phyloP scores from a whole-genome alignment of 2,113 vertebrate species.

The Galemys pyrenaicus region DNA sequence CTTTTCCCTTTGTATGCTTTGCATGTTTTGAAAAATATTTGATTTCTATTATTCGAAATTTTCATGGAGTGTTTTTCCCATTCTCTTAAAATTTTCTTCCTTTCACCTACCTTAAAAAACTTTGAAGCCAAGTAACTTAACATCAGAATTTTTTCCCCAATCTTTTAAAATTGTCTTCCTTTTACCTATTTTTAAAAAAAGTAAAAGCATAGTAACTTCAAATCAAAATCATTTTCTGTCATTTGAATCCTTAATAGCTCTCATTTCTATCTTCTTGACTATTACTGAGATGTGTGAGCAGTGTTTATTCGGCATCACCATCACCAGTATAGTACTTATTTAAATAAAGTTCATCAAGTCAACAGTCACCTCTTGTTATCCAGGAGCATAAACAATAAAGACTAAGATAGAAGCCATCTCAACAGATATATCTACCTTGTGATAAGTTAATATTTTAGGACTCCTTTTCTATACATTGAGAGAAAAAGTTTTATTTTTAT shows the following conservation, averaged over 20 bases:
- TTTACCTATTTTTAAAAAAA: background rate
- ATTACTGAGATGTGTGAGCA: background rate
- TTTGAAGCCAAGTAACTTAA: background rate
- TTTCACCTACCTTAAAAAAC: background rate
- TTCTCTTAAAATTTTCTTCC: background rate
- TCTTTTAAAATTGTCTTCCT: background rate
- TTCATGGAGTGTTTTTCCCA: background rate
- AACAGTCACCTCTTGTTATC: background rate
- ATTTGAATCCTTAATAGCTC: background rate
- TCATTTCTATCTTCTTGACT: conserved; percentile 12
- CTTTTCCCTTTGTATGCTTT: background rate
- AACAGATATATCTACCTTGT: background rate
- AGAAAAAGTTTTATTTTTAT: background rate
- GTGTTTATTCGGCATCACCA: background rate
- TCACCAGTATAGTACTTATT: background rate
- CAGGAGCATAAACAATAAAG: background rate
- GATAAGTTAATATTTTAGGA: background rate
- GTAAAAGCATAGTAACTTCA: background rate
- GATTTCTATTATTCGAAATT: background rate
- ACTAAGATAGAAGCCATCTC: background rate
- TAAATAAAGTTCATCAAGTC: background rate
- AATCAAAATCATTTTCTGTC: background rate
- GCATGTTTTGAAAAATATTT: background rate
- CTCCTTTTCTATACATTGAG: background rate
- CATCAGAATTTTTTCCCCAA: background rate